Base-by-base conservation (phyloP, 2,888 invertebrate genomes). In the Pediacus dermestoides region DNA sequence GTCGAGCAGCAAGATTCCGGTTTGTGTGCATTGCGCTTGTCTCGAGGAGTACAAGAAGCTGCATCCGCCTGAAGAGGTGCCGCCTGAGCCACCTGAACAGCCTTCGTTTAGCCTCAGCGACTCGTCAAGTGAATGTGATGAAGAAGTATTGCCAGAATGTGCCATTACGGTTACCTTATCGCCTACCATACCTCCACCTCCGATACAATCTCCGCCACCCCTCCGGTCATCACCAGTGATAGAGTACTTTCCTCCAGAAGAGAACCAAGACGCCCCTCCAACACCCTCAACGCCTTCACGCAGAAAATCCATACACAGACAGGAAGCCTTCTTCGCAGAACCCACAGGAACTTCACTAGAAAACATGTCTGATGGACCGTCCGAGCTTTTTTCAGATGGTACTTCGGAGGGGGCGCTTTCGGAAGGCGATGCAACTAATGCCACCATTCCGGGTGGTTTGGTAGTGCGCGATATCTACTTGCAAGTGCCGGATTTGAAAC, bases 321-420 rank as follows among this genome's bases (percentile, higher is more conserved):
- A 89, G 64, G 87, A 88, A 68, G 88, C 88, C 1, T 81, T 88
- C 57, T 84, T 87, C 55, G 82, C 83, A 18, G 84, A 83, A 61
- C 82, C 84, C 3, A 81, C 81, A 26, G 81, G 81, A 22, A 81
- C 75, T 55, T 83, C 83, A 0, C 67, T 84, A 31, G 85, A 85
- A 60, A 84, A 83, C 60, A 79, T 84, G 10, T 76, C 79, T 8
- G 71, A 73, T 38, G 60, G 50, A 12, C 57, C 63, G 10, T 67
- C 67, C 4, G 66, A 61, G 27, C 48, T 58, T 1, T 58, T 57
- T 16, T 77, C 78, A 1, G 70, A 69, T 14, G 63, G 58, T 9
- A 64, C 65, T 2, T 66, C 67, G 2, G 68, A 67, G 33, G 66
- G 55, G 3, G 52, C 52, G 2, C 42, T 50, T 7, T 58, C 56